A percentile compares a stretch with the other conserved stretches of the same genome.
These are phyloP conservation scores for Tangara arthus DNA, from an alignment of 2,797 vertebrate genomes.

Conservation along the genomic window DNA sequence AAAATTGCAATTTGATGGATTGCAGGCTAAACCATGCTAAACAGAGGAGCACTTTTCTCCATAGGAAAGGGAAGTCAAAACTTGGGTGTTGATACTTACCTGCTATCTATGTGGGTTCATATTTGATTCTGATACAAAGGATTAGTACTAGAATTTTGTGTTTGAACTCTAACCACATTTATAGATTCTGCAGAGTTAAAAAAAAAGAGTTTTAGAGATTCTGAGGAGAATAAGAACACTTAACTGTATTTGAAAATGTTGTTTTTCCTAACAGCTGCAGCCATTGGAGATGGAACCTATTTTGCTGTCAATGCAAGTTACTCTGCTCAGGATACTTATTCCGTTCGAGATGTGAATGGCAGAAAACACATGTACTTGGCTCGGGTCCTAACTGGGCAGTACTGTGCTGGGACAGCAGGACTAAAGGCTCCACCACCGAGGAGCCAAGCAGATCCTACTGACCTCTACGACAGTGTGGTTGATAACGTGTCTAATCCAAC, in stretches of 20 bases:
- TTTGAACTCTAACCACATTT: not conserved
- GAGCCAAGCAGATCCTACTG: not conserved
- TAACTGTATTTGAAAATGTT: not conserved
- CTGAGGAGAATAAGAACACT: not conserved
- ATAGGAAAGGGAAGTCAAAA: not conserved
- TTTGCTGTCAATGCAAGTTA: conserved; percentile 84
- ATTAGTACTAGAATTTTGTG: not conserved
- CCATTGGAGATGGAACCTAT: conserved; percentile 84
- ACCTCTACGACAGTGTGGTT: conserved; percentile 82
- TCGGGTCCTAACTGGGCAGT: conserved; percentile 84
- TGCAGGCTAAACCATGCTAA: not conserved
- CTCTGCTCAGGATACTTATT: conserved; percentile 76
- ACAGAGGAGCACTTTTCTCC: not conserved
- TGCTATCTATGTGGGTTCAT: not conserved
- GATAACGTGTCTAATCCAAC: conserved; percentile 32
- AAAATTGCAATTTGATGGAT: not conserved
- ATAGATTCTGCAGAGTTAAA: not conserved
- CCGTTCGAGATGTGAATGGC: conserved; percentile 66
- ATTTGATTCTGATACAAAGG: not conserved
- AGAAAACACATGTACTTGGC: conserved; percentile 86
- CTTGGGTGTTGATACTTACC: not conserved
- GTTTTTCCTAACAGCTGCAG: conserved; percentile 72
- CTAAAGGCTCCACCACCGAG: conserved; percentile 79
- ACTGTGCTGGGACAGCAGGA: not conserved
- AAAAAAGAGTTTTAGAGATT: not conserved